Conservation (phyloP, 2,888 invertebrate genomes). For the Brachyopa scutellaris region DNA sequence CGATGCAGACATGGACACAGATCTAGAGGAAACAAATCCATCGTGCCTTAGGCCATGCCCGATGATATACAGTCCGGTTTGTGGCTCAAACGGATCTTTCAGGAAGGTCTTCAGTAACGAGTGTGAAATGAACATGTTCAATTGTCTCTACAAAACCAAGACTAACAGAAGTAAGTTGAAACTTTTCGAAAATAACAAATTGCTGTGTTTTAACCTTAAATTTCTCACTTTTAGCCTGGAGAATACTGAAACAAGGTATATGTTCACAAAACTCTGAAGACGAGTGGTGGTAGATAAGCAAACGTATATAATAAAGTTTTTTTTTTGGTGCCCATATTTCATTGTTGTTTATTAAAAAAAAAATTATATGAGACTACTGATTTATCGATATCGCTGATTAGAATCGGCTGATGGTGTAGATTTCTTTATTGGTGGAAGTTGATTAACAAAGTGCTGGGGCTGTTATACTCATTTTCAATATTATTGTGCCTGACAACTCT, state of each 20-base stretch:
- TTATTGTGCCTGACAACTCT: too few relatives aligned
- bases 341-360: too few relatives aligned
- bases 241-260: slow-evolving; percentile 10
- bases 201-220: too few relatives aligned
- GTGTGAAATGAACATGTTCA: slow-evolving; percentile 76
- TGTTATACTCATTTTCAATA: too few relatives aligned
- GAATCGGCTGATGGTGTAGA: too few relatives aligned
- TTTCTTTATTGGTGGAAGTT: too few relatives aligned
- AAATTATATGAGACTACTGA: too few relatives aligned
- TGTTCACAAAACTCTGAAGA: slow-evolving; percentile 9
- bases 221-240: too few relatives aligned
- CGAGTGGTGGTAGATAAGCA: slow-evolving; percentile 15
- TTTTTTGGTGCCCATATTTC: too few relatives aligned
- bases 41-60: slow-evolving; percentile 76
- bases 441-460: too few relatives aligned
- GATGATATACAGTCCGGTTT: slow-evolving; percentile 78
- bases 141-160: slow-evolving; percentile 73
- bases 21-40: slow-evolving; percentile 62
- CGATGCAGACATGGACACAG: slow-evolving; percentile 73
- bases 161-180: slow-evolving; percentile 12
- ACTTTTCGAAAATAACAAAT: too few relatives aligned
- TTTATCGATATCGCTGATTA: too few relatives aligned
- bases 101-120: slow-evolving; percentile 76
- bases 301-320: neutral
- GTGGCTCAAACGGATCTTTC: slow-evolving; percentile 78